Percentiles rank a stretch among this genome's conserved stretches.
These are phyloP conservation scores for Zaprionus lachaisei DNA, from an alignment of 1,140 invertebrate genomes.

Conservation along the genomic window DNA sequence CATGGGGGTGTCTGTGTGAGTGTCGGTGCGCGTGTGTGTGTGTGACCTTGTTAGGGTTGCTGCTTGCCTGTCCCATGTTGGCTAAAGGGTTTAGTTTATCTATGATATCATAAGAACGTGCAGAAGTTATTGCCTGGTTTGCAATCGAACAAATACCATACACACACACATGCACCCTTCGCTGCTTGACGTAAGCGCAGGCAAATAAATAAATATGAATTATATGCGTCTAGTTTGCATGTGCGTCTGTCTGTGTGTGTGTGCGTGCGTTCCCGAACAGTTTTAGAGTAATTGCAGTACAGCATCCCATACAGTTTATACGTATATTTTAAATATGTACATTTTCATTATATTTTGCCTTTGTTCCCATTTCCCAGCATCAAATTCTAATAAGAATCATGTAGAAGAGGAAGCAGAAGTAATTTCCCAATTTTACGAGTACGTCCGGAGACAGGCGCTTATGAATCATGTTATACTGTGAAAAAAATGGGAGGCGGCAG, in stretches of 20 bases:
- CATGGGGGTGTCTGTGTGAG: neutral
- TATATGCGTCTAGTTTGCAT: constrained; percentile 5
- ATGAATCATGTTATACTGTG: constrained; percentile 31
- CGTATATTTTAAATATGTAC: constrained; percentile 6
- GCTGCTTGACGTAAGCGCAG: constrained; percentile 58
- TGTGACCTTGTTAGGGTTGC: constrained; percentile 26
- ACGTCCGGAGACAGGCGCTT: constrained; percentile 43
- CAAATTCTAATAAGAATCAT: constrained; percentile 14
- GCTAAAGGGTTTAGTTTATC: constrained; percentile 32
- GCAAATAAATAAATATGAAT: constrained; percentile 44
- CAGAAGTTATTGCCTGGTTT: constrained; percentile 35
- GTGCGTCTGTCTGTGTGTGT: neutral
- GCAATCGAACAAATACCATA: constrained; percentile 17
- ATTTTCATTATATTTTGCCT: neutral
- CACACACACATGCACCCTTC: neutral
- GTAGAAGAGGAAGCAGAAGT: neutral
- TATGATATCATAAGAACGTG: constrained; percentile 34
- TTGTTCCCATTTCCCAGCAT: neutral
- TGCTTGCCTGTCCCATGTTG: neutral
- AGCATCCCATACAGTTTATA: constrained; percentile 27
- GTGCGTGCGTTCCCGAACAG: neutral
- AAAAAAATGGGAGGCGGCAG: neutral
- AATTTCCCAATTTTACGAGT: neutral
- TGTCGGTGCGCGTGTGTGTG: neutral
- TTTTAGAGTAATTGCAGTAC: neutral